Evolutionary conservation across 2,113 vertebrate species (phyloP), one percentile per base, ranked within the genome.

Genomic region (Suricata suricatta): DNA sequence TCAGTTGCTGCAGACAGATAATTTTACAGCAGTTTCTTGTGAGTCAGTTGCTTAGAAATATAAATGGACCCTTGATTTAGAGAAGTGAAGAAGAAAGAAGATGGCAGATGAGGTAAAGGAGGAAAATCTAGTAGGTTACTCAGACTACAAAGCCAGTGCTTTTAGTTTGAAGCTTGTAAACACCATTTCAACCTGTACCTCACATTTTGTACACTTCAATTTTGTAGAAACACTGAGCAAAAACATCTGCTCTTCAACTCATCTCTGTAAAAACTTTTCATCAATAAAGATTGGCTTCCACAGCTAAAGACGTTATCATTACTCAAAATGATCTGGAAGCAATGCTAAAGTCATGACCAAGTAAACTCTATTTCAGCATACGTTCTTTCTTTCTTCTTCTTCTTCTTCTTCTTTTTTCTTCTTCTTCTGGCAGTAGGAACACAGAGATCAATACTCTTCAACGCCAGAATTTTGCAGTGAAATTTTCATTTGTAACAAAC

Each of bases 401-500:
- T 95, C 3, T 16, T 68, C 13, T 68, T n/a, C n/a, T n/a, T n/a
- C 94, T 95, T 69, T 95, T 95, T 84, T 47, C 27, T 23, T 14
- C 41, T 77, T 98, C 95, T 96, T 97, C 97, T 95, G 96, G 95
- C 98, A 98, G 96, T 83, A 95, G 98, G 98, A 98, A 98, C 97
- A 98, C 98, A 97, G 69, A 98, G 98, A 99, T 99, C 98, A 96
- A 99, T 99, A 99, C 90, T 98, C 98, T 97, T 98, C 98, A 96
- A 97, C 89, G 98, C 60, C 97, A 99, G 98, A 98, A 99, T 98
- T 98, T 92, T 95, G 88, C 95, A 98, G 97, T 1, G 23, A 99
- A 98, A 99, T 98, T 99, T 99, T 99, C 98, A 99, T 99, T 99
- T 98, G 96, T 98, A 99, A 97, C 98, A 98, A 99, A 99, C 97